These are phyloP conservation scores for Thymelicus sylvestris DNA, from an alignment of 2,888 invertebrate genomes.

Conservation along the genomic window DNA sequence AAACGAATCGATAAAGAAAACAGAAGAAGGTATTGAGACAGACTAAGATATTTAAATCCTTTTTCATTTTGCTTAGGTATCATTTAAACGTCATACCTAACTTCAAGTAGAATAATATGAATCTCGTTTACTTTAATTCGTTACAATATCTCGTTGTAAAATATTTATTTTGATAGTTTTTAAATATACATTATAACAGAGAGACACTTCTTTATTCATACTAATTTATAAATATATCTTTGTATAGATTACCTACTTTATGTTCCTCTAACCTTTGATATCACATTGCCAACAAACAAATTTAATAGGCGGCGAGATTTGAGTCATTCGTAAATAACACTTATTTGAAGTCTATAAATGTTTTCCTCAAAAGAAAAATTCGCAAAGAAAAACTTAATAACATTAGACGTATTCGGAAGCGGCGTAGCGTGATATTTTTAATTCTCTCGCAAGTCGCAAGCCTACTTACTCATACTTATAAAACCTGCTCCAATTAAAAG, in stretches of 20 bases:
- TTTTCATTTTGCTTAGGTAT: too few relatives aligned
- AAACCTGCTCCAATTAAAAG: slow-evolving; percentile 80
- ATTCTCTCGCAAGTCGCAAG: slow-evolving; percentile 81
- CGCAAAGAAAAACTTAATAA: slow-evolving; percentile 73
- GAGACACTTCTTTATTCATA: background rate
- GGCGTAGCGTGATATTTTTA: slow-evolving; percentile 77
- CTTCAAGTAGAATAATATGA: too few relatives aligned
- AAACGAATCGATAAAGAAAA: too few relatives aligned
- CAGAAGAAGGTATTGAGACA: too few relatives aligned
- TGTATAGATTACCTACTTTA: background rate
- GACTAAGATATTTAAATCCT: too few relatives aligned
- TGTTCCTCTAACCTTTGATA: background rate
- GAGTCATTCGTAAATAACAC: slow-evolving; percentile 8
- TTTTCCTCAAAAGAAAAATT: slow-evolving; percentile 70
- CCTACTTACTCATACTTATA: slow-evolving; percentile 68
- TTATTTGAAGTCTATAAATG: slow-evolving; percentile 66
- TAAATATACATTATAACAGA: background rate
- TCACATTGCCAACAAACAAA: slow-evolving; percentile 3
- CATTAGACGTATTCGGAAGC: slow-evolving; percentile 75
- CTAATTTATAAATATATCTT: background rate
- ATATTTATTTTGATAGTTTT: background rate
- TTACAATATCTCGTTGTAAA: too few relatives aligned
- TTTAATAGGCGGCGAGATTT: slow-evolving; percentile 18
- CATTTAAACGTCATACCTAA: too few relatives aligned
- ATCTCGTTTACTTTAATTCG: too few relatives aligned